Conservation (phyloP, 1,140 invertebrate genomes). For the Lepidurus apus region DNA sequence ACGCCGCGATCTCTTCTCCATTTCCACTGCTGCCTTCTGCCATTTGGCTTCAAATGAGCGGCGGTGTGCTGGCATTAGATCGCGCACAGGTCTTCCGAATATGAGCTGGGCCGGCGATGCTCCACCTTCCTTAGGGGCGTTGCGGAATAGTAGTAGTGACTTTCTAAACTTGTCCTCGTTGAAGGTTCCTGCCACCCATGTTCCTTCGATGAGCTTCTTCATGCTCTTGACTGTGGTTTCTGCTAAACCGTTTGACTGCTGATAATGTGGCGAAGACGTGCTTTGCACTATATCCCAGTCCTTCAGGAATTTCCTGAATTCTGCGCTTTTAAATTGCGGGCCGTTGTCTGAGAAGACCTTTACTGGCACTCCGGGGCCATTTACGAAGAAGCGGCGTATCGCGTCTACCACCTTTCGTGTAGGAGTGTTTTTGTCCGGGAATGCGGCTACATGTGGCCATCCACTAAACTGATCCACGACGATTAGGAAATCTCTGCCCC, state of each 20-base stretch:
- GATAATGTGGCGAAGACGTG: too few species aligned
- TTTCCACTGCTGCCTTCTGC: constrained; percentile 1
- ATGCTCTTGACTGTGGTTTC: background rate
- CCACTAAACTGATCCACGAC: background rate
- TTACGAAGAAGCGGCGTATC: background rate
- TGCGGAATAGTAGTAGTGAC: constrained; percentile 7
- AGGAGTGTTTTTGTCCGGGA: background rate
- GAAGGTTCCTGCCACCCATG: background rate
- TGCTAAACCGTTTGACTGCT: too few species aligned
- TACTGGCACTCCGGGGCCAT: background rate
- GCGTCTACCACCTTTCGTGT: background rate
- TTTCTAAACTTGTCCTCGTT: background rate
- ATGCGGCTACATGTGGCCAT: background rate
- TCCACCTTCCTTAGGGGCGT: background rate
- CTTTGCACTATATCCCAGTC: background rate
- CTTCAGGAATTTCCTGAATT: background rate
- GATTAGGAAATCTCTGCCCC: too few species aligned
- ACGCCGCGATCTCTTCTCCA: background rate
- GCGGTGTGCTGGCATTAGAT: background rate
- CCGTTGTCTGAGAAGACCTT: background rate
- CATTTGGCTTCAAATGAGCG: constrained; percentile 6
- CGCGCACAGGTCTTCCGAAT: background rate
- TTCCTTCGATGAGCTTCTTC: background rate
- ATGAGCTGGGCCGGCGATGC: background rate
- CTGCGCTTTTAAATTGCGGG: background rate